Evolutionary conservation across 2,888 invertebrate species (phyloP).

Genomic region (Octodonta nipae): DNA sequence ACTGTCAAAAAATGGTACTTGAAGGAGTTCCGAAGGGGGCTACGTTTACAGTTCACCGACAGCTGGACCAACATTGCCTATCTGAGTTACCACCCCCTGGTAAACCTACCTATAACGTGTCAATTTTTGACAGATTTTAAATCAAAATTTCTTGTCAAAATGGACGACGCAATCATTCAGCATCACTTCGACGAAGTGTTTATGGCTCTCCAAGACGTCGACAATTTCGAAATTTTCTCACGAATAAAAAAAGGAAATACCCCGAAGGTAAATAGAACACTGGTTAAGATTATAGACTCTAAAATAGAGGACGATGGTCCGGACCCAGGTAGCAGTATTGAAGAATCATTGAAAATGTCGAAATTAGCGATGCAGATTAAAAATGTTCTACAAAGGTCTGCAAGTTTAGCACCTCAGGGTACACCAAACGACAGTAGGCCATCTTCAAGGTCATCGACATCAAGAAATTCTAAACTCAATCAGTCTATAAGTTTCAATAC

Average conservation of each 20-base stretch:
- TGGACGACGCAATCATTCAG: slow-evolving; percentile 19
- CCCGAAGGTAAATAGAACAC: slow-evolving; percentile 16
- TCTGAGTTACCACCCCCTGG: too few species aligned
- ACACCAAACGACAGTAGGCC: slow-evolving; percentile 3
- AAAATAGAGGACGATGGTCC: slow-evolving; percentile 1
- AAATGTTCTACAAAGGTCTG: not conserved
- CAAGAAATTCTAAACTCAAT: too few species aligned
- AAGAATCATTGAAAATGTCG: not conserved
- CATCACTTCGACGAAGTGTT: slow-evolving; percentile 22
- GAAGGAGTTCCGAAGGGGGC: too few species aligned
- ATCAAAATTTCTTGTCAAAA: slow-evolving; percentile 7
- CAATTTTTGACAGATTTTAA: too few species aligned
- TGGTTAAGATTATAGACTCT: slow-evolving; percentile 14
- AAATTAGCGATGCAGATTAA: not conserved
- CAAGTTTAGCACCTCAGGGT: not conserved
- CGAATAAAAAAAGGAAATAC: slow-evolving; percentile 11
- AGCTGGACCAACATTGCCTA: too few species aligned
- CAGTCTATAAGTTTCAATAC: too few species aligned
- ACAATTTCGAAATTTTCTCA: slow-evolving; percentile 22
- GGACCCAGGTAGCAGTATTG: slow-evolving; percentile 3
- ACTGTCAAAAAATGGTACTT: too few species aligned
- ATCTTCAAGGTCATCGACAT: not conserved
- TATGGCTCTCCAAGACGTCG: slow-evolving; percentile 18
- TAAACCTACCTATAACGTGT: too few species aligned
- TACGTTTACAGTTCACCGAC: too few species aligned